Evolutionary conservation across 2,888 invertebrate genomes (phyloP).

Genomic region (Pantelozetes paolii): DNA sequence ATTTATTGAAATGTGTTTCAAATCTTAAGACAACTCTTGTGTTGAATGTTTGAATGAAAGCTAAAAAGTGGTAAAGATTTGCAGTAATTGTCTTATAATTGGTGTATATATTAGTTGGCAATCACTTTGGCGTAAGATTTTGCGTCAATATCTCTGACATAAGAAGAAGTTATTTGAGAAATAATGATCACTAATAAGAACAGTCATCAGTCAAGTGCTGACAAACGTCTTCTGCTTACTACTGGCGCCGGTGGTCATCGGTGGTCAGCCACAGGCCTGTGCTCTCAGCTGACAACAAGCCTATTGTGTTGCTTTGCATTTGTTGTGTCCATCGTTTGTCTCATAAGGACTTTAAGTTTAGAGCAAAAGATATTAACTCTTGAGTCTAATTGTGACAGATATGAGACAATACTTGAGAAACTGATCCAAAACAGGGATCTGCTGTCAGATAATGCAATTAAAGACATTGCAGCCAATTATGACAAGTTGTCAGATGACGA

Average conservation of each 20-base stretch:
- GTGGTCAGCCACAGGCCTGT: background rate
- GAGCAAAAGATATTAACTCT: background rate
- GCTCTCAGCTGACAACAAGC: background rate
- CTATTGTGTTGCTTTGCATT: conserved; percentile 11
- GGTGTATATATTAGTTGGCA: background rate
- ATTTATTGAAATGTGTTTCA: background rate
- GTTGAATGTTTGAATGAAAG: background rate
- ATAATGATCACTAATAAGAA: background rate
- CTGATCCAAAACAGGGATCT: background rate
- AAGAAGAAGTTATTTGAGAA: background rate
- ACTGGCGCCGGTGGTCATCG: background rate
- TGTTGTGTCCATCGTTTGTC: conserved; percentile 6
- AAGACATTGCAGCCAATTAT: background rate
- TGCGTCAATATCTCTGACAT: too few species aligned
- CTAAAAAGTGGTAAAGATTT: background rate
- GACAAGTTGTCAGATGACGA: background rate
- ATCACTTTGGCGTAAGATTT: background rate
- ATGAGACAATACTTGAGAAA: background rate
- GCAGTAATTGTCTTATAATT: background rate
- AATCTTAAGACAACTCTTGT: background rate
- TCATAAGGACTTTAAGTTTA: conserved; percentile 16
- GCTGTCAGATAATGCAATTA: background rate
- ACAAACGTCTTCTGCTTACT: background rate
- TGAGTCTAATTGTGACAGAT: conserved; percentile 9
- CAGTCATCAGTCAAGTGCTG: background rate